phyloP scores from a whole-genome alignment of 2,113 vertebrate species.

The Lepidothrix coronata region DNA sequence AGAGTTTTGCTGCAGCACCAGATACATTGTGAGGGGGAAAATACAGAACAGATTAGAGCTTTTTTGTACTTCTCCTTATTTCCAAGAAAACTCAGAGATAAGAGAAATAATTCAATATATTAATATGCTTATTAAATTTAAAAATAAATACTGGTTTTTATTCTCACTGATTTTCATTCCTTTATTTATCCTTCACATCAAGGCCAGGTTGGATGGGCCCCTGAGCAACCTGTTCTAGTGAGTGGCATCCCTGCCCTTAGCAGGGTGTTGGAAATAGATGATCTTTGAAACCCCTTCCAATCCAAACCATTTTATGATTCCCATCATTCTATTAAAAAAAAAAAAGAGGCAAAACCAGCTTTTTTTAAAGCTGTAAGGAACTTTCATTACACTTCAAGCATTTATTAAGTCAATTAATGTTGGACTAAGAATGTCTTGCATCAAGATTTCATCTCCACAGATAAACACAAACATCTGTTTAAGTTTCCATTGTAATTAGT shows the following conservation, averaged over 20 bases:
- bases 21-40: neutral
- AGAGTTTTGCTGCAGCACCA: neutral
- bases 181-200: constrained; percentile 4
- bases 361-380: neutral
- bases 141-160: neutral
- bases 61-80: neutral
- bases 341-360: no score
- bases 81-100: neutral
- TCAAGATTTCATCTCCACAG: neutral
- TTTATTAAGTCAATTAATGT: neutral
- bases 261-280: neutral
- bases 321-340: neutral
- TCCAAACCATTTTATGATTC: neutral
- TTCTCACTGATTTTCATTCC: constrained; percentile 5
- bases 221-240: neutral
- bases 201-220: neutral
- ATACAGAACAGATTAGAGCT: neutral
- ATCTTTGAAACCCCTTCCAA: neutral
- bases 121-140: neutral
- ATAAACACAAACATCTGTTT: neutral
- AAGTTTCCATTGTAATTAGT: neutral
- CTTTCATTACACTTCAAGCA: neutral
- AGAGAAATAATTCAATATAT: neutral
- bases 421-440: neutral
- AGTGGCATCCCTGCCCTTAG: neutral